Conservation (phyloP, 2,113 vertebrate species). For the Geococcyx californianus region DNA sequence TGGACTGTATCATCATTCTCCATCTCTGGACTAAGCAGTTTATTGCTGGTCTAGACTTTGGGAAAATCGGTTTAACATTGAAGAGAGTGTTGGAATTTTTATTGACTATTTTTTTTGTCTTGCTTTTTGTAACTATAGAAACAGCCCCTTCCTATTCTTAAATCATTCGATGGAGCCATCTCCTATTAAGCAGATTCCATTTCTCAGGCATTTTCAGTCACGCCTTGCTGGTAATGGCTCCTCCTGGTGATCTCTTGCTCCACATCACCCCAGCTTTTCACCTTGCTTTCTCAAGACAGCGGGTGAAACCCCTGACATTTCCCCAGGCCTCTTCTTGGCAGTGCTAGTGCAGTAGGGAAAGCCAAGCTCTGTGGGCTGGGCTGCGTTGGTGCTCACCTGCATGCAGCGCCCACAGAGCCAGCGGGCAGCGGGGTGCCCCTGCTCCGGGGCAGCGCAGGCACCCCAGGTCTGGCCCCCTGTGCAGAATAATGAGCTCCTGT, state of each 20-base stretch:
- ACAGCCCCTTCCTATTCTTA: background rate
- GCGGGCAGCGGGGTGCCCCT: background rate
- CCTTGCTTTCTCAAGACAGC: background rate
- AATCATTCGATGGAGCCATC: background rate
- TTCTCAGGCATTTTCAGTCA: background rate
- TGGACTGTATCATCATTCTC: background rate
- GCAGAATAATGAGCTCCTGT: rapidly evolving
- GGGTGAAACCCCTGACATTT: background rate
- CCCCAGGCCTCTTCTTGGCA: rapidly evolving
- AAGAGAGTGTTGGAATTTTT: background rate
- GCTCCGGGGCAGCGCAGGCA: rapidly evolving
- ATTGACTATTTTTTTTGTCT: background rate
- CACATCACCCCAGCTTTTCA: background rate
- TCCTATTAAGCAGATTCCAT: background rate
- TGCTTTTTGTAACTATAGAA: background rate
- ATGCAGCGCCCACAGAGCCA: rapidly evolving
- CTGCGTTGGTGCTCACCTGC: background rate
- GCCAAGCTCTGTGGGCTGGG: background rate
- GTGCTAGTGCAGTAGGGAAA: background rate
- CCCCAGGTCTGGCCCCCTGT: background rate
- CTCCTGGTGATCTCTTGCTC: rapidly evolving
- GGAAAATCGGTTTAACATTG: background rate
- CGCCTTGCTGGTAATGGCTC: background rate
- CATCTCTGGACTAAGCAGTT: background rate
- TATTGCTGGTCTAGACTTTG: background rate